These are phyloP conservation scores for Drosophila takahashii DNA, from an alignment of 1,140 invertebrate species.

Conservation along the genomic window DNA sequence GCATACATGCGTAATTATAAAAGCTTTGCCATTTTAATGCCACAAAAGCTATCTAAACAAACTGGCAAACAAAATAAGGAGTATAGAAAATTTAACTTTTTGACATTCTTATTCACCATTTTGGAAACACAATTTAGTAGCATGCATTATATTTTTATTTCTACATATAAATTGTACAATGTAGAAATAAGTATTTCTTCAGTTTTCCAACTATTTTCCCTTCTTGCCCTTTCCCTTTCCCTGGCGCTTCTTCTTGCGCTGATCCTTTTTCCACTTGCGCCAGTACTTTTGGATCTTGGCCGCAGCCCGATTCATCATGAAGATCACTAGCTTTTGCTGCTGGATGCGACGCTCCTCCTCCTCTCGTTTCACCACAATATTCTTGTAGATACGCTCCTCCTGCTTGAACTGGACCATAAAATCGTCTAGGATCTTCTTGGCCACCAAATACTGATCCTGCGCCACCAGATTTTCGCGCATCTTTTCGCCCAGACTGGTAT, in stretches of 20 bases:
- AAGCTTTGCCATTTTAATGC: constrained; percentile 7
- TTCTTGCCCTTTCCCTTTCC: constrained; percentile 60
- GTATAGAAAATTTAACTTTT: constrained; percentile 1
- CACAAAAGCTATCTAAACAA: constrained; percentile 7
- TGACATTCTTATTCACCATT: background rate
- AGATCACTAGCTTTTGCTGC: constrained; percentile 56
- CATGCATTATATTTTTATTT: background rate
- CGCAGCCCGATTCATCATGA: constrained; percentile 75
- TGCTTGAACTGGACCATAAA: constrained; percentile 56
- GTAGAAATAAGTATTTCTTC: background rate
- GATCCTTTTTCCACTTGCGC: constrained; percentile 66
- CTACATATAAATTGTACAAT: constrained; percentile 7
- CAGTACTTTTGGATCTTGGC: constrained; percentile 65
- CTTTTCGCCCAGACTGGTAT: constrained; percentile 25
- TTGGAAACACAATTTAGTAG: background rate
- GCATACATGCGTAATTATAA: constrained; percentile 16
- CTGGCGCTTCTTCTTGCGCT: constrained; percentile 40
- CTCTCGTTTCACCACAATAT: constrained; percentile 57
- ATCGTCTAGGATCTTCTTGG: constrained; percentile 50
- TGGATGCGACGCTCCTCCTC: constrained; percentile 57
- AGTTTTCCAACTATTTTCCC: constrained; percentile 3
- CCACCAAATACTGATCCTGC: constrained; percentile 49
- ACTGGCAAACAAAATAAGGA: constrained; percentile 3
- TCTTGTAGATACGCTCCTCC: constrained; percentile 59
- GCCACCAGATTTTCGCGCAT: constrained; percentile 52